These are phyloP conservation scores for Nansenia antarctica DNA, from an alignment of 2,113 vertebrate species.

Conservation along the genomic window DNA sequence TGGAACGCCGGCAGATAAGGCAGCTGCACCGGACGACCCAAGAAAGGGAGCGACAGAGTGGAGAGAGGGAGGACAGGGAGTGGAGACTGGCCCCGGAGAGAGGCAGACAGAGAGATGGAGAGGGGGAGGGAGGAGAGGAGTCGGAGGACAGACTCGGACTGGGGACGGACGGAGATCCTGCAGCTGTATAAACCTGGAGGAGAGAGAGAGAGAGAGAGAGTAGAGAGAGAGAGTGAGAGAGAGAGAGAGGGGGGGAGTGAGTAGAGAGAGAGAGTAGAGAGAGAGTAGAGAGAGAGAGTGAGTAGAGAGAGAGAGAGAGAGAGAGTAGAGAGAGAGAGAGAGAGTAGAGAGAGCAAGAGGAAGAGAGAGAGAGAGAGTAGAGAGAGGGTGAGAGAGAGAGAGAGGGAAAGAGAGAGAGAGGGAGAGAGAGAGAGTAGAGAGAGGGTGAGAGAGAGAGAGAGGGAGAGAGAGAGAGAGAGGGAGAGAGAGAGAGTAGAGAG, in stretches of 20 bases:
- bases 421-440: neutral
- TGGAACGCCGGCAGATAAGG: conserved; percentile 5
- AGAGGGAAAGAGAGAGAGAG: neutral
- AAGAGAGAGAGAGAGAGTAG: neutral
- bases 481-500: too few species aligned
- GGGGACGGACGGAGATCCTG: conserved; percentile 9
- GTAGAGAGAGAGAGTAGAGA: too few species aligned
- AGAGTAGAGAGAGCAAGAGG: too few species aligned
- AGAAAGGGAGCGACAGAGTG: neutral
- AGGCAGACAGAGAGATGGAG: conserved; percentile 23
- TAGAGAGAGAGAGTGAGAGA: too few species aligned
- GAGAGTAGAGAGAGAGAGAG: too few species aligned
- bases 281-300: too few species aligned
- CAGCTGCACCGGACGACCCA: conserved; percentile 18
- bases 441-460: neutral
- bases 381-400: neutral
- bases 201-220: neutral
- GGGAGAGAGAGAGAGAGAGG: neutral
- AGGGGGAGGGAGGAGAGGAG: conserved; percentile 24
- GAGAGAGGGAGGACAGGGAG: neutral
- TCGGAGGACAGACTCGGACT: conserved; percentile 26
- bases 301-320: too few species aligned
- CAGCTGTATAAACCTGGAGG: conserved; percentile 36
- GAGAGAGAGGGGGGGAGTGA: too few species aligned
- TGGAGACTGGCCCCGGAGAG: conserved; percentile 19